These are phyloP conservation scores for Chrysemys picta DNA, from an alignment of 2,113 vertebrate species.

Conservation along the genomic window DNA sequence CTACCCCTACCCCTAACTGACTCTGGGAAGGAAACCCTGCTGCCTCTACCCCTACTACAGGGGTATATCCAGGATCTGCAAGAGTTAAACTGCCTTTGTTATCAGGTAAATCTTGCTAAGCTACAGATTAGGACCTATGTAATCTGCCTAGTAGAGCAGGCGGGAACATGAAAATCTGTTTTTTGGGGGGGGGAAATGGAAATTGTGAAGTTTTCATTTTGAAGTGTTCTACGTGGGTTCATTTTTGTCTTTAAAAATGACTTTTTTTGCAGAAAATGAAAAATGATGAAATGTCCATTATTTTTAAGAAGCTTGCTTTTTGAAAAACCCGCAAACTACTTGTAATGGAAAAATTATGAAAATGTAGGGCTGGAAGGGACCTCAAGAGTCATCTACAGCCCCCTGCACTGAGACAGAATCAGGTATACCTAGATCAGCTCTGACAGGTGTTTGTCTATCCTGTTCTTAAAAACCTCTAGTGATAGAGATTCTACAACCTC, in stretches of 20 bases:
- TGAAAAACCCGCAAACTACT: no score
- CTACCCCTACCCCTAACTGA: neutral
- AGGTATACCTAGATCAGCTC: no score
- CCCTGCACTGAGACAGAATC: no score
- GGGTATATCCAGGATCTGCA: rapidly evolving
- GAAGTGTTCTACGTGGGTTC: neutral
- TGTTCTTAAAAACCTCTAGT: no score
- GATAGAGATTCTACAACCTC: no score
- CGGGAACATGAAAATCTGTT: neutral
- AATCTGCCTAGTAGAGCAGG: neutral
- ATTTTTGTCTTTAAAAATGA: neutral
- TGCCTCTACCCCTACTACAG: rapidly evolving
- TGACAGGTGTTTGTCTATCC: no score
- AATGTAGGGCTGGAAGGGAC: no score
- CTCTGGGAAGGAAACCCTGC: rapidly evolving
- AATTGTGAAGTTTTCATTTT: neutral
- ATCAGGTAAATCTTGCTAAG: neutral
- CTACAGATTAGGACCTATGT: neutral
- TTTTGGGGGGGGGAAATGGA: neutral
- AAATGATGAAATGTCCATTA: neutral
- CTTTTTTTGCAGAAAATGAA: neutral
- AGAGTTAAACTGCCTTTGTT: rapidly evolving
- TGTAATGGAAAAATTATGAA: no score
- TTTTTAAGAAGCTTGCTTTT: neutral
- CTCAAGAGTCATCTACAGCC: no score